A percentile compares a stretch with the other conserved stretches of the same genome.
Evolutionary conservation across 2,113 vertebrate species (phyloP).

Genomic region (Festucalex cinctus): DNA sequence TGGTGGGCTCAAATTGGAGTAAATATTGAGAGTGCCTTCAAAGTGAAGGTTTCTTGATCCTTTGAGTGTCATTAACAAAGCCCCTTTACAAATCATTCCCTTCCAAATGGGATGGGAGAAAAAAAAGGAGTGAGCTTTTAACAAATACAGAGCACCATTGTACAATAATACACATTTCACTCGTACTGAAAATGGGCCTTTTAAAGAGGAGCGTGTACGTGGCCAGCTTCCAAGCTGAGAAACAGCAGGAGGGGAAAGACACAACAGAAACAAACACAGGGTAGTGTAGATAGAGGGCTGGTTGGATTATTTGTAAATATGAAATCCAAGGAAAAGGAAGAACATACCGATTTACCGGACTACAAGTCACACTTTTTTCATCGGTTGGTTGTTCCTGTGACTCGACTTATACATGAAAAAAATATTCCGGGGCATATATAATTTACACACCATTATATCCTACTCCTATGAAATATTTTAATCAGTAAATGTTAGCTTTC

Average conservation of each 20-base stretch:
- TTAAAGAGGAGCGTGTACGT: slow-evolving; percentile 56
- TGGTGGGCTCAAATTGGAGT: slow-evolving; percentile 18
- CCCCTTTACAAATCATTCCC: slow-evolving; percentile 32
- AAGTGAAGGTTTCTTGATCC: slow-evolving; percentile 50
- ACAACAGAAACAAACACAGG: slow-evolving; percentile 20
- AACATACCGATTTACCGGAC: too few relatives aligned
- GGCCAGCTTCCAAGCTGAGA: slow-evolving; percentile 33
- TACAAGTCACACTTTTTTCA: too few relatives aligned
- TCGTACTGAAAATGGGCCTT: slow-evolving; percentile 62
- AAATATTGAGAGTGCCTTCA: slow-evolving; percentile 36
- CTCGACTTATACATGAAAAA: too few relatives aligned
- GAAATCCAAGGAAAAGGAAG: not conserved
- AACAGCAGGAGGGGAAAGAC: slow-evolving; percentile 8
- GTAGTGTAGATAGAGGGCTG: not conserved
- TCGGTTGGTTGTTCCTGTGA: too few relatives aligned
- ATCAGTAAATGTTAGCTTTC: too few relatives aligned
- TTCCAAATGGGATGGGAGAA: slow-evolving; percentile 46
- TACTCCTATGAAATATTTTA: too few relatives aligned
- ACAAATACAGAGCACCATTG: slow-evolving; percentile 64
- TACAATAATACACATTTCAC: slow-evolving; percentile 63
- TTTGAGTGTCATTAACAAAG: slow-evolving; percentile 65
- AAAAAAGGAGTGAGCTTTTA: too few relatives aligned
- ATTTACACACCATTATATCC: too few relatives aligned
- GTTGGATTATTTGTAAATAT: not conserved
- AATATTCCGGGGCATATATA: too few relatives aligned